Percentiles rank a stretch among this genome's conserved stretches.
Conservation (phyloP, 2,888 invertebrate species). For the Protophormia terraenovae region DNA sequence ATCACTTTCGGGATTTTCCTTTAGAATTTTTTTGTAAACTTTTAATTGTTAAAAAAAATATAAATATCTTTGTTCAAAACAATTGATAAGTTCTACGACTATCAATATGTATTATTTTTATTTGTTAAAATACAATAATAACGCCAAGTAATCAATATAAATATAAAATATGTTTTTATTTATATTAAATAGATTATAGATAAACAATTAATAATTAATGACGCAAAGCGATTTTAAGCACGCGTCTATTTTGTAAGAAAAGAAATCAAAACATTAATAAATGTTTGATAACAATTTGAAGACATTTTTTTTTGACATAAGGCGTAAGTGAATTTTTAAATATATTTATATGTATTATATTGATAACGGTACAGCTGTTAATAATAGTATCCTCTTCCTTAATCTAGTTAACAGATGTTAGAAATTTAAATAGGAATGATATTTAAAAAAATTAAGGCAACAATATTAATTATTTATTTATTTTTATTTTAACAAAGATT, state of each 20-base stretch:
- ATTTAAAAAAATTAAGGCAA: no score
- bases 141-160: neutral
- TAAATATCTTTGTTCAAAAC: neutral
- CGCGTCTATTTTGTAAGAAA: neutral
- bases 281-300: neutral
- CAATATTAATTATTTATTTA: no score
- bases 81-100: neutral
- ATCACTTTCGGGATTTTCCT: neutral
- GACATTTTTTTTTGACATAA: neutral
- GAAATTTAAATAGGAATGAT: no score
- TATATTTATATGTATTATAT: no score
- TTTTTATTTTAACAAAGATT: no score
- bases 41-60: no score
- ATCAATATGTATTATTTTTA: neutral
- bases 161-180: neutral
- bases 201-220: neutral
- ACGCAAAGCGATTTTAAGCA: neutral
- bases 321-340: neutral
- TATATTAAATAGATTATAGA: neutral
- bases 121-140: neutral
- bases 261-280: neutral
- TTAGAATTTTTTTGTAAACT: neutral
- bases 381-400: no score
- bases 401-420: no score
- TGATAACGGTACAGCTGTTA: neutral